Percentiles rank a stretch among this genome's conserved stretches.
These are phyloP conservation scores for Microdon myrmicae DNA, from an alignment of 2,888 invertebrate genomes.

Conservation along the genomic window DNA sequence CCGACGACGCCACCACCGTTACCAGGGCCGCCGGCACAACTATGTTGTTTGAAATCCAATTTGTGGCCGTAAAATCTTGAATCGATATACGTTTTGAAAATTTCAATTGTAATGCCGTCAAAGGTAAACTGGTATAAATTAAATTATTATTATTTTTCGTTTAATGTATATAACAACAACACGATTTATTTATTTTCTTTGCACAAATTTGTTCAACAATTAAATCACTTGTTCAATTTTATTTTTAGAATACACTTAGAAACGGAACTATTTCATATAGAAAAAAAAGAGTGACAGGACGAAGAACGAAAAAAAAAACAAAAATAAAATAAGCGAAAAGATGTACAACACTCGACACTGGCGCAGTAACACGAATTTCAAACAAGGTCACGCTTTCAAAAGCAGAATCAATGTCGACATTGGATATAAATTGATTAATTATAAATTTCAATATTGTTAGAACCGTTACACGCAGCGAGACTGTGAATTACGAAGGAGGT, in stretches of 20 bases:
- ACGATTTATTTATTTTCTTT: background rate
- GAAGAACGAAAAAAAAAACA: too few species aligned
- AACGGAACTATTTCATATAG: conserved; percentile 10
- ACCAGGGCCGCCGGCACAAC: conserved; percentile 75
- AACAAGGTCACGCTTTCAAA: conserved; percentile 49
- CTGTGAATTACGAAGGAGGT: conserved; percentile 5
- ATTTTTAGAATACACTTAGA: too few species aligned
- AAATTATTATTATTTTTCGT: too few species aligned
- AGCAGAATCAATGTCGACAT: conserved; percentile 45
- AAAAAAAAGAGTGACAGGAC: conserved; percentile 25
- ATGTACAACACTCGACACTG: conserved; percentile 27
- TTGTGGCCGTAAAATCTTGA: conserved; percentile 73
- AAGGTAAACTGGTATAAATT: conserved; percentile 23
- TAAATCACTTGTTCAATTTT: conserved; percentile 38
- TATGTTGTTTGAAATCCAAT: conserved; percentile 87
- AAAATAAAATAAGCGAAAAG: conserved; percentile 23
- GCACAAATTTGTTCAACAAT: background rate
- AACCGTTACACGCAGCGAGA: conserved; percentile 39
- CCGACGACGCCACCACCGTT: conserved; percentile 72
- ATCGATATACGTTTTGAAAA: conserved; percentile 67
- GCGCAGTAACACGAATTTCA: conserved; percentile 39
- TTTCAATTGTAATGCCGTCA: conserved; percentile 61
- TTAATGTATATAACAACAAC: too few species aligned
- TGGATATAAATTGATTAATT: conserved; percentile 47
- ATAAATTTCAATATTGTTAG: conserved; percentile 50